These are phyloP conservation scores for Drosophila kanekoi DNA, from an alignment of 2,888 invertebrate species.

Conservation along the genomic window DNA sequence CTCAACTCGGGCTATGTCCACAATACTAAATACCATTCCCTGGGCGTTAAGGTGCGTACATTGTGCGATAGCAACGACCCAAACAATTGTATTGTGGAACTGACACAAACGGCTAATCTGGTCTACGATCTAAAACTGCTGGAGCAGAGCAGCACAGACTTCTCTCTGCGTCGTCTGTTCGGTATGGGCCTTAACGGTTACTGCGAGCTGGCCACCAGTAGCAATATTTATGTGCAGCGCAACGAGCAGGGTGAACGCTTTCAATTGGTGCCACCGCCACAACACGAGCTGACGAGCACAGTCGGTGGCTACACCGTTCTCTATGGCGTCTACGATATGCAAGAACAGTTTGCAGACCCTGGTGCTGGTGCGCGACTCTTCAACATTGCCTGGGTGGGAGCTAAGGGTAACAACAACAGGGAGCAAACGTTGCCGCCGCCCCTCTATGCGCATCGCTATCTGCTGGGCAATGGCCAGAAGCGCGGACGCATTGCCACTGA, in stretches of 20 bases:
- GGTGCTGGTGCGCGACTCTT: constrained; percentile 86
- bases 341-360: constrained; percentile 81
- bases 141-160: constrained; percentile 88
- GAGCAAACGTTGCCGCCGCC: constrained; percentile 86
- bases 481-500: constrained; percentile 95
- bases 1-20: constrained; percentile 96
- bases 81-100: constrained; percentile 89
- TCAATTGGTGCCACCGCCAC: constrained; percentile 88
- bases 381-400: constrained; percentile 88
- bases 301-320: constrained; percentile 89
- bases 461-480: constrained; percentile 96
- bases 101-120: constrained; percentile 93
- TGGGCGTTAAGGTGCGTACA: constrained; percentile 93
- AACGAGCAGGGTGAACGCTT: constrained; percentile 88
- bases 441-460: constrained; percentile 91
- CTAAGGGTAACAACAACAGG: constrained; percentile 39
- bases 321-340: constrained; percentile 90
- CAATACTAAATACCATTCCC: constrained; percentile 96
- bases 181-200: constrained; percentile 93
- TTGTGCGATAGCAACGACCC: constrained; percentile 87
- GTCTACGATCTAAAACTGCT: constrained; percentile 91
- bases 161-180: constrained; percentile 94
- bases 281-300: constrained; percentile 87
- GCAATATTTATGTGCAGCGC: constrained; percentile 93
- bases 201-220: constrained; percentile 92